Conservation (phyloP, 2,888 invertebrate genomes). For the Patella depressa region DNA sequence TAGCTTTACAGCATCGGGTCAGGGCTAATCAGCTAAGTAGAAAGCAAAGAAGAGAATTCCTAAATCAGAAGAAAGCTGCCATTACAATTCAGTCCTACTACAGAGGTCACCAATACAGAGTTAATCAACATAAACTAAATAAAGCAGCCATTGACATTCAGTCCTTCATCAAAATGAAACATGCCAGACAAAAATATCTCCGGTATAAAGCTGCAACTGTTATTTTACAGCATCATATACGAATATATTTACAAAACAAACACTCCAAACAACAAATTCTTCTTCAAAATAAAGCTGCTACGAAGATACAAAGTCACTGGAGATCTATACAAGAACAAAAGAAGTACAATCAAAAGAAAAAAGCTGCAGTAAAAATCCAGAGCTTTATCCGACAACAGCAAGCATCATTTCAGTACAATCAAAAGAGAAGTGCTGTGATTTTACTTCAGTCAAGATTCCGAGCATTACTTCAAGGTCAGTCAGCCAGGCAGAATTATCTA, state of each 20-base stretch:
- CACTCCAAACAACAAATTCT: constrained; percentile 14
- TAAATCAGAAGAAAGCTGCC: constrained; percentile 27
- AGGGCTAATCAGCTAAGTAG: not conserved
- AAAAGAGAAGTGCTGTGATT: constrained; percentile 26
- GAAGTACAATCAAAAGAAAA: constrained; percentile 4
- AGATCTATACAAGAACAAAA: constrained; percentile 18
- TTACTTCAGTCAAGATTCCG: constrained; percentile 31
- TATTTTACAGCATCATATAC: constrained; percentile 15
- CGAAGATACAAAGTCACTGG: constrained; percentile 40
- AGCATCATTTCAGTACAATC: not conserved
- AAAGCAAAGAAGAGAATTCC: constrained; percentile 5
- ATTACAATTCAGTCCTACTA: constrained; percentile 35
- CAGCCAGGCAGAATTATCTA: constrained; percentile 14
- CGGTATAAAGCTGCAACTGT: constrained; percentile 5
- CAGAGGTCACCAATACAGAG: constrained; percentile 23
- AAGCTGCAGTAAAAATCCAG: constrained; percentile 17
- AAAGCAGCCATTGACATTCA: constrained; percentile 42
- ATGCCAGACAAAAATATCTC: not conserved
- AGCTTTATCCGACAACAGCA: constrained; percentile 34
- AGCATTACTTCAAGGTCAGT: not conserved
- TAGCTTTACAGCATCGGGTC: not conserved
- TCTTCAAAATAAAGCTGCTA: constrained; percentile 26
- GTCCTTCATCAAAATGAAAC: constrained; percentile 28
- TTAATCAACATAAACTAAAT: constrained; percentile 16
- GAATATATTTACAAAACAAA: constrained; percentile 28